Base-by-base conservation (phyloP, 2,888 invertebrate species). In the Scaptomyza cyrtandrae region DNA sequence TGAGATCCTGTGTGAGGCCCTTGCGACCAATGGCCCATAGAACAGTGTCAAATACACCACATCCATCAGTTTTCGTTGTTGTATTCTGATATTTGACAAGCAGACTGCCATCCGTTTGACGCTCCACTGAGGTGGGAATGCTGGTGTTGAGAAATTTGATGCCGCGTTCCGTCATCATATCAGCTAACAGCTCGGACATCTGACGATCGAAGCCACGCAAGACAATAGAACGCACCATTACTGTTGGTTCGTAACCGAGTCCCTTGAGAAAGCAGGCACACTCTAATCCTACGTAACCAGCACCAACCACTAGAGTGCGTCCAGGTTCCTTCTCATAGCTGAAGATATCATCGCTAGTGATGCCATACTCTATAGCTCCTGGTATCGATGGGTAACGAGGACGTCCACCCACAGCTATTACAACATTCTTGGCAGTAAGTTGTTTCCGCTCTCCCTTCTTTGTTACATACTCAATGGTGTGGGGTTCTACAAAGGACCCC, bases 261-360 rank as follows among this genome's bases (percentile, higher is more conserved):
- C 96, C 96, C 84, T 95, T 95, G n/a, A 98, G 93, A 91, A 98
- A 98, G 0, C 98, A 98, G 59, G 98, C 98, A 93, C 97, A 98
- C 91, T 98, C 98, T 58, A 98, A 93, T 49, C 98, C 97, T 87
- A 98, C 96, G 96, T 97, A 98, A 92, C 97, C 97, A 90, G 97
- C 98, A 62, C 98, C 98, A 62, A 98, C 93, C 46, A 98, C 94
- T 3, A 98, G 93, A 14, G 98, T 98, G 92, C 97, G 97, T 53
- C 98, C 98, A 1, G 98, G 98, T 48, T 95, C 94, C 64, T 94
- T 94, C 1, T 94, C 91, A 80, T 97, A 93, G 89, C 97, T 97
- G 93, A 98, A 98, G 84, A 98, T 95, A 90, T 98, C 98, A 91
- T 98, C 98, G 89, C 98, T 98, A 69, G 96, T 97, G 80, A 98